Percentiles rank a stretch among this genome's conserved stretches.
These are phyloP conservation scores for Drosophila fuyamai DNA, from an alignment of 1,140 invertebrate species.

Conservation along the genomic window DNA sequence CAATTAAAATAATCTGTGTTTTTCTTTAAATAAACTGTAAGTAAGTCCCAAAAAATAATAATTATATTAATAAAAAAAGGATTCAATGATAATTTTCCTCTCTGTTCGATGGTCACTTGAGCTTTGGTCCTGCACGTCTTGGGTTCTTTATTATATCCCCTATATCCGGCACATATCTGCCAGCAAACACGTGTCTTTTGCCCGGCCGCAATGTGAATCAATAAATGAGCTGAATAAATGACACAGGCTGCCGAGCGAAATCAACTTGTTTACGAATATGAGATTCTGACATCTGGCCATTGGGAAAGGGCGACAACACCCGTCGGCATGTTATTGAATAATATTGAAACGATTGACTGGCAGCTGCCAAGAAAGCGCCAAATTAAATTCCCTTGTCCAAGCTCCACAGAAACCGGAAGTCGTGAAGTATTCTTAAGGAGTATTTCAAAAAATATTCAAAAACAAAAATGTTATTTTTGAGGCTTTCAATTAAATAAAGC, in stretches of 20 bases:
- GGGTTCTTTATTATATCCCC: conserved; percentile 20
- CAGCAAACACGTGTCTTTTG: conserved; percentile 41
- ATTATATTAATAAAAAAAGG: too few relatives aligned
- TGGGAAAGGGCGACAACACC: conserved; percentile 19
- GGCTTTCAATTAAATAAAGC: too few relatives aligned
- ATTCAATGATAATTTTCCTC: neutral
- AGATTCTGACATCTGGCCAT: conserved; percentile 60
- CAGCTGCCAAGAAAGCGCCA: conserved; percentile 26
- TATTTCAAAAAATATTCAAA: too few relatives aligned
- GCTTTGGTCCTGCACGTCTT: conserved; percentile 26
- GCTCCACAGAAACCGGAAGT: neutral
- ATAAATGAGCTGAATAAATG: conserved; percentile 74
- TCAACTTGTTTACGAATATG: conserved; percentile 71
- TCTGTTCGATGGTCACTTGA: neutral
- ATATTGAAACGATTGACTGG: conserved; percentile 58
- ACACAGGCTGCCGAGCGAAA: conserved; percentile 58
- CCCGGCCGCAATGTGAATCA: conserved; percentile 55
- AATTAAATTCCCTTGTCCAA: conserved; percentile 15
- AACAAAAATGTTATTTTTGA: too few relatives aligned
- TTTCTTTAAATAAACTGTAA: too few relatives aligned
- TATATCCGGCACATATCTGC: conserved; percentile 29
- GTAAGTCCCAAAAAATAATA: too few relatives aligned
- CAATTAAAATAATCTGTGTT: too few relatives aligned
- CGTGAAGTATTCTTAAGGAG: neutral
- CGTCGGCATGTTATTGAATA: conserved; percentile 53